phyloP scores from a whole-genome alignment of 2,888 invertebrate species.

The Resseliella maxima region DNA sequence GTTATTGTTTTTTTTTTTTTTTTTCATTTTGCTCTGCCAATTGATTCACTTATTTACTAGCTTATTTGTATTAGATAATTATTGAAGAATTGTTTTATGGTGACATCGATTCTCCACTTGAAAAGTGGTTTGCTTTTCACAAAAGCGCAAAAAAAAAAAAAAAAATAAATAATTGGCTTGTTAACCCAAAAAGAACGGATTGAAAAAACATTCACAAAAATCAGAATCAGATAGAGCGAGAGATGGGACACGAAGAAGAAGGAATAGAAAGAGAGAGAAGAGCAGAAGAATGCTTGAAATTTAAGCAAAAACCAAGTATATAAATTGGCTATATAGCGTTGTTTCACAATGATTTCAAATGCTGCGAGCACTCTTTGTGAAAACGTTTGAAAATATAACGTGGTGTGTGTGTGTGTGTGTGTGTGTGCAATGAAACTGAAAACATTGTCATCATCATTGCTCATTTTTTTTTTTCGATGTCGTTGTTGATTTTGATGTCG shows the following conservation, averaged over 20 bases:
- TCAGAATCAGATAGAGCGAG: neutral
- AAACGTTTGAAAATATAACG: neutral
- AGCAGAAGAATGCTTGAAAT: neutral
- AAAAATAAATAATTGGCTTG: slow-evolving; percentile 38
- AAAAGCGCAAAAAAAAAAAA: slow-evolving; percentile 17
- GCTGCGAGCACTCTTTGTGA: neutral
- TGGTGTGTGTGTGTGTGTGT: no score
- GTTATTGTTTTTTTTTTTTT: neutral
- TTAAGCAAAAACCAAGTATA: neutral
- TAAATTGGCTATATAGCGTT: neutral
- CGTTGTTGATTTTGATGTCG: neutral
- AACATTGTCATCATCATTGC: slow-evolving; percentile 36
- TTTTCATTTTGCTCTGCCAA: neutral
- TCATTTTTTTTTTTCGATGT: neutral
- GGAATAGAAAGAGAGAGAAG: neutral
- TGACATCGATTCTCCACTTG: slow-evolving; percentile 23
- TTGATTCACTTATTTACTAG: neutral
- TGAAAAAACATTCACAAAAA: neutral
- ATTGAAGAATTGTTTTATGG: slow-evolving; percentile 3
- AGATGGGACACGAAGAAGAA: no score
- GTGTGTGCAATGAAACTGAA: slow-evolving; percentile 32
- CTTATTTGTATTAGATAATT: slow-evolving; percentile 36
- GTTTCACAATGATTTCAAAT: slow-evolving; percentile 2
- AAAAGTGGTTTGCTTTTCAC: neutral
- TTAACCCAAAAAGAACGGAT: slow-evolving; percentile 2